Percentiles rank a stretch among this genome's conserved stretches.
Conservation (phyloP, 2,888 invertebrate genomes). For the Abrostola tripartita region DNA sequence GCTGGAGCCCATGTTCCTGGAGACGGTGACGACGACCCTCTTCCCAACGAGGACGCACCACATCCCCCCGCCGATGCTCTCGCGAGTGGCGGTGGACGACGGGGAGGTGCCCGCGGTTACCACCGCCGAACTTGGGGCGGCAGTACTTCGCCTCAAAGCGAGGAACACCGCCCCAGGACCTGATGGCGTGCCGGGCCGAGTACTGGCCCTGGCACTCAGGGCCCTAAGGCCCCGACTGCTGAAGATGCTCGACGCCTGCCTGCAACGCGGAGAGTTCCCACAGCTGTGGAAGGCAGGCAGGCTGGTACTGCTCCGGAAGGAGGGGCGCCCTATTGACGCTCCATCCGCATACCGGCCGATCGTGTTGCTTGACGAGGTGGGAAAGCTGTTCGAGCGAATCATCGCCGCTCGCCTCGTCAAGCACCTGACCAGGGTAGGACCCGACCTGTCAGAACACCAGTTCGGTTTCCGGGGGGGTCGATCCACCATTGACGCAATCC, state of each 20-base stretch:
- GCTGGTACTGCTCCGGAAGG: conserved; percentile 12
- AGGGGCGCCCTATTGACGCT: conserved; percentile 1
- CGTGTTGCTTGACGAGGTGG: not conserved
- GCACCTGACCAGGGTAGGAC: not conserved
- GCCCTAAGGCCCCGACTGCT: not conserved
- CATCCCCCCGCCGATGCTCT: conserved; percentile 6
- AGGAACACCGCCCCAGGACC: not conserved
- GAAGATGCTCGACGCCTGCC: conserved; percentile 3
- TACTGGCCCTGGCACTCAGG: not conserved
- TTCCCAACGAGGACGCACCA: conserved; percentile 8
- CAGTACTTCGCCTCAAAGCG: not conserved
- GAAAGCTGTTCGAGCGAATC: conserved; percentile 1
- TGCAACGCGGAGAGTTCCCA: conserved; percentile 7
- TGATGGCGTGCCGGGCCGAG: not conserved
- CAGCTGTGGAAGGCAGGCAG: conserved; percentile 5
- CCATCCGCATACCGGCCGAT: no score
- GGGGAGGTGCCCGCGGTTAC: not conserved
- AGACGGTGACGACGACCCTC: conserved; percentile 12
- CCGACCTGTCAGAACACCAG: conserved; percentile 4
- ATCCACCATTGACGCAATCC: not conserved
- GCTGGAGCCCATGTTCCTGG: conserved; percentile 17
- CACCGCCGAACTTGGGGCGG: not conserved
- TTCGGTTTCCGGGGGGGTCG: conserved; percentile 5
- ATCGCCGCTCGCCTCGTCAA: not conserved
- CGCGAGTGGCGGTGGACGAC: no score